Percentiles rank a stretch among this genome's conserved stretches.
phyloP scores from a whole-genome alignment of 2,113 vertebrate genomes.

The Scomber colias region DNA sequence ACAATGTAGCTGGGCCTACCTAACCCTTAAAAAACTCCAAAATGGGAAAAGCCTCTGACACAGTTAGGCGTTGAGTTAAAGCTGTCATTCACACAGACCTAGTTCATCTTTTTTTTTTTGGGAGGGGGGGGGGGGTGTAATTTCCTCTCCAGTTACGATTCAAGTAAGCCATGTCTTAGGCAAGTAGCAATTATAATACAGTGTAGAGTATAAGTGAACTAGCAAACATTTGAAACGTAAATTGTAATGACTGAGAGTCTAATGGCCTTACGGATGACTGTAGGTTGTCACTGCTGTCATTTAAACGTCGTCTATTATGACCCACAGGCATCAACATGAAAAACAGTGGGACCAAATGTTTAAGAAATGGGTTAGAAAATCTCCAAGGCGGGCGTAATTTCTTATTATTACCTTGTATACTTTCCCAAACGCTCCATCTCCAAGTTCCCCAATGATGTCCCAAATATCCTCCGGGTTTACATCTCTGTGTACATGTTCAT shows the following conservation, averaged over 20 bases:
- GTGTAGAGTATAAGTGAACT: not conserved
- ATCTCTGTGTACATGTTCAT: conserved; percentile 97
- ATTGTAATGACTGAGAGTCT: not conserved
- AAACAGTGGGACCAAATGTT: conserved; percentile 4
- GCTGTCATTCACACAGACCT: not conserved
- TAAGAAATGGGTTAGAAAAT: conserved; percentile 25
- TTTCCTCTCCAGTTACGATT: not conserved
- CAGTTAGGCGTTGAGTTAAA: not conserved
- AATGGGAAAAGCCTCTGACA: not conserved
- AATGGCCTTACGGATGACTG: not conserved
- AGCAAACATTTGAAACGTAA: not conserved
- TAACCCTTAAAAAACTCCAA: not conserved
- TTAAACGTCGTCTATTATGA: not conserved
- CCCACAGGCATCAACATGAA: conserved; percentile 5
- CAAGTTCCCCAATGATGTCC: conserved; percentile 97
- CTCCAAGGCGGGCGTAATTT: conserved; percentile 38
- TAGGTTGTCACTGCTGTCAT: not conserved
- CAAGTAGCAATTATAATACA: not conserved
- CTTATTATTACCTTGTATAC: conserved; percentile 93
- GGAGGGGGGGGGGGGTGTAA: too few species aligned
- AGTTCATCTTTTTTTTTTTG: not conserved
- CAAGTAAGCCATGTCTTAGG: not conserved
- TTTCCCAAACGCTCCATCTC: conserved; percentile 98
- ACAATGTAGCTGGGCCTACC: conserved; percentile 1
- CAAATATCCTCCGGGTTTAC: conserved; percentile 96